Base-by-base conservation (phyloP, 2,113 vertebrate species). In the Papio anubis region DNA sequence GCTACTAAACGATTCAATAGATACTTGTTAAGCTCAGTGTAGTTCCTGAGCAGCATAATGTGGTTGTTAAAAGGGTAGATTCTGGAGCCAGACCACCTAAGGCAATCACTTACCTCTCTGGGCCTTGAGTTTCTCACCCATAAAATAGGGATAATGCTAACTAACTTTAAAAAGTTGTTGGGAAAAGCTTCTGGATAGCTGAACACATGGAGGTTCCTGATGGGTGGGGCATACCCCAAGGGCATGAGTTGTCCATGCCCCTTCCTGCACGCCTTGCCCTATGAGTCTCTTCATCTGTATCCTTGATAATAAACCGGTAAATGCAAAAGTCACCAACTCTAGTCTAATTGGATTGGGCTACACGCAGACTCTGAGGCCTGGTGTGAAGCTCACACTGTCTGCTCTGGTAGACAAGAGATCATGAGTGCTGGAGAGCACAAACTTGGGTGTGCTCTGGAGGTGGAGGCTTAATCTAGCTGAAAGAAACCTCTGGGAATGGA, bases 51-150 rank as follows among this genome's bases (percentile, higher is more conserved):
- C 16, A 61, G 27, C 48, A 35, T 48, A 64, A 61, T 2, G 27
- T 14, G 27, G 13, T 25, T 66, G 55, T 32, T 70, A 75, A 80
- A 87, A 73, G 57, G 55, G 61, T 18, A 70, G 32, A 48, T 38
- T 78, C 59, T 78, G 32, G 75, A 85, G 72, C 50, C 70, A 93
- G 48, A 66, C 23, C 32, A 70, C 64, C 32, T 12, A 27, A 30
- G 55, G 55, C 50, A 94, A 50, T 59, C 45, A 87, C 18, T 68
- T 84, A 55, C n/a, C 40, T 73, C 23, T 21, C 20, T 20, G 8
- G 61, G 59, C 73, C 32, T 90, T 30, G 18, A 45, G 84, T 94
- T 97, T 90, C 88, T 97, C 64, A 88, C 11, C 66, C 1, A 7
- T 83, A 72, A 93, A 66, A 86, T 38, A 9, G 23, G 32, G 18